phyloP scores from a whole-genome alignment of 35 echinoderm and acorn worm species.

The Ptychodera flava region DNA sequence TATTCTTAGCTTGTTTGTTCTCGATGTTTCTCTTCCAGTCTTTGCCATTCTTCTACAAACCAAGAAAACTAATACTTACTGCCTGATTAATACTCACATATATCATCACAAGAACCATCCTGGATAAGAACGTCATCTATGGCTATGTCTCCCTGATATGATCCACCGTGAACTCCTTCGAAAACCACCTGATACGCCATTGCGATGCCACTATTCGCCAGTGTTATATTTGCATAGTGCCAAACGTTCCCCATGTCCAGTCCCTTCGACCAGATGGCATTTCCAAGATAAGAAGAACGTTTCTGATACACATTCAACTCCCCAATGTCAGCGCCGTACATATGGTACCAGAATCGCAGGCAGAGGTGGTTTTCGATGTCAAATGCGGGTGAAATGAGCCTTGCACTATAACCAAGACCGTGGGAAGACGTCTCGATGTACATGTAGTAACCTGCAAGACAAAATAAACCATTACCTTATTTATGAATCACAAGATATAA shows the following conservation, averaged over 20 bases:
- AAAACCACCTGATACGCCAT: not conserved
- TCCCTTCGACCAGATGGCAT: not conserved
- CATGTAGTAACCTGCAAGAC: not conserved
- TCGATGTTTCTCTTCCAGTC: no score
- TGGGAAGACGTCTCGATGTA: not conserved
- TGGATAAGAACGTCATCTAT: not conserved
- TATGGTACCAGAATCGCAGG: not conserved
- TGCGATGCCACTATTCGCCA: not conserved
- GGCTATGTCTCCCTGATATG: not conserved
- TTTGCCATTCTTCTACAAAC: no score
- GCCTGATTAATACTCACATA: not conserved
- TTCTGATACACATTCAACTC: not conserved
- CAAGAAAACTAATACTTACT: no score
- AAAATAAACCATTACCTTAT: not conserved
- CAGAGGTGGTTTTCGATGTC: not conserved
- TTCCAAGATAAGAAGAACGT: not conserved
- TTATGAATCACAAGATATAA: no score
- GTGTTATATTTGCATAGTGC: not conserved
- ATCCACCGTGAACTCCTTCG: not conserved
- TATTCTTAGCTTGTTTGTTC: not conserved
- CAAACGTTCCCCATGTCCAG: not conserved
- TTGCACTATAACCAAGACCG: not conserved
- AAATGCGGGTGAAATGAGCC: not conserved
- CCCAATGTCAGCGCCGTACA: not conserved
- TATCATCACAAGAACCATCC: not conserved